Evolutionary conservation across 2,888 invertebrate genomes (phyloP).

Genomic region (Drosophila infuscata): DNA sequence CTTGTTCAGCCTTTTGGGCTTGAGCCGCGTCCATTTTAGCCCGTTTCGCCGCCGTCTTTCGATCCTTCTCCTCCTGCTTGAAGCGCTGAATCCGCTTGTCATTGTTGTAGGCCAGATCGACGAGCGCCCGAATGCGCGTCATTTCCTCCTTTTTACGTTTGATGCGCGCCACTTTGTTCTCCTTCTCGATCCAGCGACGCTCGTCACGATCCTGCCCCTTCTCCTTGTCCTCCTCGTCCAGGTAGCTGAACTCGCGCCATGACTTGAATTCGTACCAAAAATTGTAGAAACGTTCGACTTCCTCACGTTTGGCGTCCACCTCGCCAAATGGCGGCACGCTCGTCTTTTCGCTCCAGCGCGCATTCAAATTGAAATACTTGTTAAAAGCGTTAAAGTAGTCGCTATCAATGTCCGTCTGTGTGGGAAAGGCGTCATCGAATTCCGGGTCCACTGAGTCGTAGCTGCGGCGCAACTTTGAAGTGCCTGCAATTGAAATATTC

Average conservation of each 20-base stretch:
- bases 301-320: constrained; percentile 90
- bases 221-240: constrained; percentile 99
- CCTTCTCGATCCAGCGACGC: constrained; percentile 98
- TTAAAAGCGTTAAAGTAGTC: constrained; percentile 90
- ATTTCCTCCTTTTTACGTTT: constrained; percentile 99
- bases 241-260: constrained; percentile 99
- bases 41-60: constrained; percentile 94
- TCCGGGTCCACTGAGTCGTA: constrained; percentile 98
- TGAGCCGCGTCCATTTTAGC: constrained; percentile 94
- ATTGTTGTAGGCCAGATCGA: constrained; percentile 96
- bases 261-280: constrained; percentile 99
- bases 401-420: constrained; percentile 90
- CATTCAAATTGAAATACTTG: constrained; percentile 91
- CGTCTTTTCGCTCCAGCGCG: constrained; percentile 96
- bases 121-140: constrained; percentile 94
- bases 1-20: constrained; percentile 93
- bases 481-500: constrained; percentile 86
- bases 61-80: constrained; percentile 96
- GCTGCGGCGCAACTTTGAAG: constrained; percentile 92
- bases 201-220: constrained; percentile 98
- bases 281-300: constrained; percentile 97
- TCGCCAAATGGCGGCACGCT: constrained; percentile 93
- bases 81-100: constrained; percentile 97
- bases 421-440: constrained; percentile 95
- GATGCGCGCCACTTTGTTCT: constrained; percentile 96